Conservation (phyloP, 1,140 invertebrate species). For the Trachelipus rathkii region DNA sequence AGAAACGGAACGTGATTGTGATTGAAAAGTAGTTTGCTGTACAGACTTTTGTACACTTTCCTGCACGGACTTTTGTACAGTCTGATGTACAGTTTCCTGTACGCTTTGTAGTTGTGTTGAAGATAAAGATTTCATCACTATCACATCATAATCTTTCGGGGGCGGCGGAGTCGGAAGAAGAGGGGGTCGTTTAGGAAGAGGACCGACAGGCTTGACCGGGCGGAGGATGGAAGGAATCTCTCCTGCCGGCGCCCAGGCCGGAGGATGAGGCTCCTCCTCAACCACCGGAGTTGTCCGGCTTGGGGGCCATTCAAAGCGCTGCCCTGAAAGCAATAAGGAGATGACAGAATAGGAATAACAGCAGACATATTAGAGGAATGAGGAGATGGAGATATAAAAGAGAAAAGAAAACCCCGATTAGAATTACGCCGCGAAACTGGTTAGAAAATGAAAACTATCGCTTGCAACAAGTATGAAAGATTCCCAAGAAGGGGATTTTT, state of each 20-base stretch:
- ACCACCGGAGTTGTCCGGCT: slow-evolving; percentile 30
- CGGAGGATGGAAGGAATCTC: slow-evolving; percentile 32
- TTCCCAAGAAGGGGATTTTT: not conserved
- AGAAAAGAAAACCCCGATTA: slow-evolving; percentile 40
- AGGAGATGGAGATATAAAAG: slow-evolving; percentile 26
- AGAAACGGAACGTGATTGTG: not conserved
- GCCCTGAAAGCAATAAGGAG: slow-evolving; percentile 26
- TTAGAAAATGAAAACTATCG: slow-evolving; percentile 2
- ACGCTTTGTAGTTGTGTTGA: slow-evolving; percentile 6
- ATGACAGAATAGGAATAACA: slow-evolving; percentile 1
- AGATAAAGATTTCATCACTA: slow-evolving; percentile 37
- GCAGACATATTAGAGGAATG: slow-evolving; percentile 18
- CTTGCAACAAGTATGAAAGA: slow-evolving; percentile 2
- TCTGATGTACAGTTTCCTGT: slow-evolving; percentile 5
- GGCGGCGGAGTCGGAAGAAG: slow-evolving; percentile 43
- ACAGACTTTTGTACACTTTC: slow-evolving; percentile 14
- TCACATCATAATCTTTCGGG: slow-evolving; percentile 44
- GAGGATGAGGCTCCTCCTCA: slow-evolving; percentile 32
- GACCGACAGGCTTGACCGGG: slow-evolving; percentile 34
- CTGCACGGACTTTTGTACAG: not conserved
- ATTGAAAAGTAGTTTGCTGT: slow-evolving; percentile 12
- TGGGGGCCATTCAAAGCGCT: slow-evolving; percentile 39
- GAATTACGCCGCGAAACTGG: slow-evolving; percentile 1
- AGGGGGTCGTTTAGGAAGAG: slow-evolving; percentile 41
- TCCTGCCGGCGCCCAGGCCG: slow-evolving; percentile 38